These are phyloP conservation scores for Drosophila punjabiensis DNA, from an alignment of 1,140 invertebrate species.

Conservation along the genomic window DNA sequence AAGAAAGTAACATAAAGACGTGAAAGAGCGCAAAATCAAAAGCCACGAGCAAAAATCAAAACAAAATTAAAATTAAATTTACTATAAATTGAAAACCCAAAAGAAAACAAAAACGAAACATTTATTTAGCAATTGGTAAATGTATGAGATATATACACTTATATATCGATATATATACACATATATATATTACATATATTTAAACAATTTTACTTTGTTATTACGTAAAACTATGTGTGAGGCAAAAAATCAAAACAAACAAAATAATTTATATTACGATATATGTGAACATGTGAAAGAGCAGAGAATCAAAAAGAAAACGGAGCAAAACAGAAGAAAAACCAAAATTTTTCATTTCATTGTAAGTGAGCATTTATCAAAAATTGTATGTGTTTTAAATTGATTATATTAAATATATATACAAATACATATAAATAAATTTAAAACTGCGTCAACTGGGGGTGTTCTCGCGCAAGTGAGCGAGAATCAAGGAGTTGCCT, in stretches of 20 bases:
- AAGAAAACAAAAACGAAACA: conserved; percentile 39
- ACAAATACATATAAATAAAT: conserved; percentile 75
- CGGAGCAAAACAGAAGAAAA: conserved; percentile 6
- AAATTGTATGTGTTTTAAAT: conserved; percentile 84
- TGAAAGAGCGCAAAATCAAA: conserved; percentile 56
- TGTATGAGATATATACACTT: conserved; percentile 49
- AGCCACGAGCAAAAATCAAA: conserved; percentile 72
- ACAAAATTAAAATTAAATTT: conserved; percentile 52
- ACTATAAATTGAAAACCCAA: conserved; percentile 36
- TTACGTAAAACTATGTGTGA: conserved; percentile 60
- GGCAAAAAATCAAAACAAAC: conserved; percentile 45
- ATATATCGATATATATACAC: conserved; percentile 62
- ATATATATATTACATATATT: conserved; percentile 73
- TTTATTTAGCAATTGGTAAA: conserved; percentile 55
- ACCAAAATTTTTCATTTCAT: conserved; percentile 70
- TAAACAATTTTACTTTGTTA: conserved; percentile 60
- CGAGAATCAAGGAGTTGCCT: neutral
- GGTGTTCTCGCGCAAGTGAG: neutral
- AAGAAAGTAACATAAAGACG: conserved; percentile 50
- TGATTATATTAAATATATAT: conserved; percentile 84
- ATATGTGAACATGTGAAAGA: conserved; percentile 67
- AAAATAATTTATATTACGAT: conserved; percentile 52
- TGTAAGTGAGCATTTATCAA: conserved; percentile 84
- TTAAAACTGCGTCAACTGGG: conserved; percentile 51
- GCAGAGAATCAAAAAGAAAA: conserved; percentile 51